Percentiles rank a stretch among this genome's conserved stretches.
Conservation (phyloP, 2,888 invertebrate species). For the Ochropleura leucogaster region DNA sequence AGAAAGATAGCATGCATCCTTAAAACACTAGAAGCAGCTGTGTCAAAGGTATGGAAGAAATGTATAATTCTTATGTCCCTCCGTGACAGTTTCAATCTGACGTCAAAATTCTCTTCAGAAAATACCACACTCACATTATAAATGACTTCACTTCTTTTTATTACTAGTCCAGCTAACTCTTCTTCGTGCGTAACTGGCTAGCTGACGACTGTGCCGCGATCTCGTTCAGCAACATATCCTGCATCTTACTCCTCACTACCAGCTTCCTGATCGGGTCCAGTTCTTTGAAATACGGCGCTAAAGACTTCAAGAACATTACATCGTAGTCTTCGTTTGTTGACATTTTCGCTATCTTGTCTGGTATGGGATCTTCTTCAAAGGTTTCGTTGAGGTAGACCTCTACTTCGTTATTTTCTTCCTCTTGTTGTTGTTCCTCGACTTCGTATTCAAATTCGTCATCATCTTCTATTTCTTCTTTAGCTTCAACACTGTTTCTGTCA, state of each 20-base stretch:
- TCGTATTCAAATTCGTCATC: slow-evolving; percentile 42
- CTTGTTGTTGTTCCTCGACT: slow-evolving; percentile 32
- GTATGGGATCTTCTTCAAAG: slow-evolving; percentile 62
- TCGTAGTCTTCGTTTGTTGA: slow-evolving; percentile 73
- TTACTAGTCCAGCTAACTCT: slow-evolving; percentile 43
- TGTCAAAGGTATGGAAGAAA: neutral
- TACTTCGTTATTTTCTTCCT: slow-evolving; percentile 41
- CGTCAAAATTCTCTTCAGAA: neutral
- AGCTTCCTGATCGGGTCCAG: slow-evolving; percentile 77
- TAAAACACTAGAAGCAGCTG: neutral
- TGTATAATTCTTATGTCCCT: neutral
- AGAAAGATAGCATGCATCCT: neutral
- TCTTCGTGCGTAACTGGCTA: slow-evolving; percentile 44
- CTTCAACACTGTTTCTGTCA: slow-evolving; percentile 40
- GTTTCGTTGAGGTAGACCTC: slow-evolving; percentile 45
- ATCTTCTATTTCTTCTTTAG: slow-evolving; percentile 42
- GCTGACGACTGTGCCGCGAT: slow-evolving; percentile 67
- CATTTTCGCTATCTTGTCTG: slow-evolving; percentile 57
- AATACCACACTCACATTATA: neutral
- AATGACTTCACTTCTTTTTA: neutral
- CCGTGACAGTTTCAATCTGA: neutral
- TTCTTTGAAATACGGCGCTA: slow-evolving; percentile 76
- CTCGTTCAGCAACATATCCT: slow-evolving; percentile 77
- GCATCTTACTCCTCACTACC: slow-evolving; percentile 78
- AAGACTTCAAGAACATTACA: slow-evolving; percentile 78